phyloP scores from a whole-genome alignment of 2,797 vertebrate species.

The Chiloscyllium punctatum region DNA sequence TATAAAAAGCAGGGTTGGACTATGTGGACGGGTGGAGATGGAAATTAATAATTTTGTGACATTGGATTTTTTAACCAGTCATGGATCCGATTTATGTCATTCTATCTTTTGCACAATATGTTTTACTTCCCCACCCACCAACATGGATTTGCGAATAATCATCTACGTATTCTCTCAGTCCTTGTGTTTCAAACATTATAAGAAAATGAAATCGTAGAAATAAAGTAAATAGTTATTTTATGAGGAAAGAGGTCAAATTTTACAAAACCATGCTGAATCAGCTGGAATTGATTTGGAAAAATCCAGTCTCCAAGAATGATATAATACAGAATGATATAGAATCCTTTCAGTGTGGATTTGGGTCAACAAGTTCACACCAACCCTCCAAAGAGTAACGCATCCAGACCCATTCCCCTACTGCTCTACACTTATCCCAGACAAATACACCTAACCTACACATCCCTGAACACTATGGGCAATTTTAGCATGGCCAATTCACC shows the following conservation, averaged over 20 bases:
- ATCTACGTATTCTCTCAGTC: not conserved
- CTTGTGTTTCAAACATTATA: not conserved
- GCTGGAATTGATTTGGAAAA: not conserved
- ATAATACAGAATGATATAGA: no score
- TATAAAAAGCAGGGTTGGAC: no score
- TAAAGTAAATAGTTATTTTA: not conserved
- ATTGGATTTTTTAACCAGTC: not conserved
- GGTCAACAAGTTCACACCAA: no score
- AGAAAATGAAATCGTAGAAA: not conserved
- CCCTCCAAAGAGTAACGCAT: no score
- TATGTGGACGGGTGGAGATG: no score
- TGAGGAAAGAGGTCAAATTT: not conserved
- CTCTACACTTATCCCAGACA: no score
- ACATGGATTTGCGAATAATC: slow-evolving; percentile 12
- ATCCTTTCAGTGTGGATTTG: no score
- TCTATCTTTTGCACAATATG: not conserved
- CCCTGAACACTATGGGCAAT: no score
- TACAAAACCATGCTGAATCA: not conserved
- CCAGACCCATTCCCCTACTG: no score
- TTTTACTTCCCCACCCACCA: not conserved
- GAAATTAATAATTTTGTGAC: not conserved
- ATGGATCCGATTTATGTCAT: not conserved
- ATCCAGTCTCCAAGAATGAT: not conserved
- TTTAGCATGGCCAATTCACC: no score
- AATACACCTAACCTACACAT: no score